A percentile compares a stretch with the other conserved stretches of the same genome.
phyloP scores from a whole-genome alignment of 2,888 invertebrate species.

The Artemia sinica region DNA sequence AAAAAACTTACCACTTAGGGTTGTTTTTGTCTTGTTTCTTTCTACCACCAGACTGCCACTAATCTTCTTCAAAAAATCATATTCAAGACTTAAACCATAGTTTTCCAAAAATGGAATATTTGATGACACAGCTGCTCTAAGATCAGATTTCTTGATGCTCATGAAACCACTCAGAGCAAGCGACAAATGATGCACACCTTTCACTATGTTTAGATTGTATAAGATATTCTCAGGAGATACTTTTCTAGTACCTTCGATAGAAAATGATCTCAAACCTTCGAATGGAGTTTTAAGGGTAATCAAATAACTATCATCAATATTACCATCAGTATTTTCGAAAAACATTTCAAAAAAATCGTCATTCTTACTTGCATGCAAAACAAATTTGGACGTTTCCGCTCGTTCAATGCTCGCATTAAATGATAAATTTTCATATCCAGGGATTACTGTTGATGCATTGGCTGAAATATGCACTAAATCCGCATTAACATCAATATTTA shows the following conservation, averaged over 20 bases:
- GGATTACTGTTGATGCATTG: constrained; percentile 18
- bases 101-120: constrained; percentile 19
- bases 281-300: constrained; percentile 20
- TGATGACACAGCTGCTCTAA: constrained; percentile 18
- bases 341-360: background rate
- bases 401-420: constrained; percentile 1
- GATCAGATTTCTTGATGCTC: constrained; percentile 16
- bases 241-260: background rate
- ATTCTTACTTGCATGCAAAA: background rate
- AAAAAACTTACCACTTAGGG: constrained; percentile 15
- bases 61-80: constrained; percentile 19
- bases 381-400: background rate
- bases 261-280: constrained; percentile 17
- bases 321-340: background rate
- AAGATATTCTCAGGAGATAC: background rate
- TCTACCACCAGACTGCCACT: constrained; percentile 20
- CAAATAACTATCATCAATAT: background rate
- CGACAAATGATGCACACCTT: constrained; percentile 19
- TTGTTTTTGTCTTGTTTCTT: constrained; percentile 20
- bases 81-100: constrained; percentile 18
- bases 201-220: constrained; percentile 17
- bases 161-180: constrained; percentile 19
- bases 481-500: too few relatives aligned
- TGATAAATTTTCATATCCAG: constrained; percentile 21
- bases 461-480: background rate